Evolutionary conservation across 1,140 invertebrate species (phyloP).

Genomic region (Trissolcus basalis): DNA sequence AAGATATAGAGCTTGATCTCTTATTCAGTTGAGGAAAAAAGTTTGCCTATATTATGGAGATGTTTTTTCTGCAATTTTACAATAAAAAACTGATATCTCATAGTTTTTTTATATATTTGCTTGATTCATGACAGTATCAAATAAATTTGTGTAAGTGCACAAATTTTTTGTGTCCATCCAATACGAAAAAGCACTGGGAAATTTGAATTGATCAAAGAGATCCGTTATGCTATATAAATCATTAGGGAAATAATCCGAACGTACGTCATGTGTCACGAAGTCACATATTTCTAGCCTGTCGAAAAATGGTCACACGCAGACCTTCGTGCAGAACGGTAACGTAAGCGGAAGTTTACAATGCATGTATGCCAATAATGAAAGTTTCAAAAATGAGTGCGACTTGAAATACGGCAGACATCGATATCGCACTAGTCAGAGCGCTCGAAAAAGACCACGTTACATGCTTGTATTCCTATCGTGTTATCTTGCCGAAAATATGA

Average conservation of each 20-base stretch:
- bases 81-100: no score
- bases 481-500: conserved; percentile 58
- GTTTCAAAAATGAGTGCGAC: conserved; percentile 50
- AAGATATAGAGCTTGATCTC: no score
- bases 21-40: no score
- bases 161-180: no score
- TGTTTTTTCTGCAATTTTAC: no score
- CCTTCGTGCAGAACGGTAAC: conserved; percentile 50
- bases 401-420: conserved; percentile 48
- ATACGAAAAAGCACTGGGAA: neutral
- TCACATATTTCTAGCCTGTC: conserved; percentile 54
- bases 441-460: conserved; percentile 24
- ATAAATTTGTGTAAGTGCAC: no score
- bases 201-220: conserved; percentile 20
- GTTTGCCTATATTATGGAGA: no score
- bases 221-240: conserved; percentile 19
- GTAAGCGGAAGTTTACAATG: conserved; percentile 50
- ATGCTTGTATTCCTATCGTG: conserved; percentile 49
- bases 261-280: conserved; percentile 35
- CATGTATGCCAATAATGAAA: conserved; percentile 46
- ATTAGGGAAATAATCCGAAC: conserved; percentile 32
- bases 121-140: no score
- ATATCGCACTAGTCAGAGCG: conserved; percentile 37
- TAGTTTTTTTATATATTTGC: no score
- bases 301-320: conserved; percentile 49